Percentiles rank a stretch among this genome's conserved stretches.
phyloP scores from a whole-genome alignment of 2,888 invertebrate genomes.

The Agapostemon virescens region DNA sequence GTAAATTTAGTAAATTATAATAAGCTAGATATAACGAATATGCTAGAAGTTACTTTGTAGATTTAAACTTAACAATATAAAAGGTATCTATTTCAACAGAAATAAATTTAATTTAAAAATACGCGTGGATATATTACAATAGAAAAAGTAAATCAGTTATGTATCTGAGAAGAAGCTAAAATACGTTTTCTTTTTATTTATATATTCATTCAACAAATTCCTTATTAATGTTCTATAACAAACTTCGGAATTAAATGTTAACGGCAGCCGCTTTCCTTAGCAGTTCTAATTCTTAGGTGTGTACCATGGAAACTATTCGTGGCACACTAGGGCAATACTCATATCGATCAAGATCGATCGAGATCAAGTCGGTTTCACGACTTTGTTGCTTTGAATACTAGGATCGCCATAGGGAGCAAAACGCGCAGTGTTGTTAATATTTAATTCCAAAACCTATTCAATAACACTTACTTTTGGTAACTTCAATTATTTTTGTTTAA shows the following conservation, averaged over 20 bases:
- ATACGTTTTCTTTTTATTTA: neutral
- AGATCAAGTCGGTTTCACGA: too few species aligned
- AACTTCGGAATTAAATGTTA: too few species aligned
- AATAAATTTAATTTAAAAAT: neutral
- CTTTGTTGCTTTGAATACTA: too few species aligned
- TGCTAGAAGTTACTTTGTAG: neutral
- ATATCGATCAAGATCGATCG: too few species aligned
- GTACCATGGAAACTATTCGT: too few species aligned
- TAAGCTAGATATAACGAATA: neutral
- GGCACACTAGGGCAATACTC: too few species aligned
- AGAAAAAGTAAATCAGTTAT: neutral
- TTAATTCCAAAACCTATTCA: too few species aligned
- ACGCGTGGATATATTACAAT: neutral
- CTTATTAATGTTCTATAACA: neutral
- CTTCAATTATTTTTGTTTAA: neutral
- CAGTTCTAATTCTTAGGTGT: too few species aligned
- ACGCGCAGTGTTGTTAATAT: too few species aligned
- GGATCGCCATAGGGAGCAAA: too few species aligned
- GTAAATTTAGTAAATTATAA: slow-evolving; percentile 30
- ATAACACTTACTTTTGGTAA: neutral
- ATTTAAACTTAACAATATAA: neutral
- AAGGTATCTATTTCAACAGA: neutral
- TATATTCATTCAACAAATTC: neutral
- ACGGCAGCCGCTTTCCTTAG: too few species aligned
- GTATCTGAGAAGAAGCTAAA: neutral